Evolutionary conservation across 2,888 invertebrate species (phyloP).

Genomic region (Andrena bicolor): DNA sequence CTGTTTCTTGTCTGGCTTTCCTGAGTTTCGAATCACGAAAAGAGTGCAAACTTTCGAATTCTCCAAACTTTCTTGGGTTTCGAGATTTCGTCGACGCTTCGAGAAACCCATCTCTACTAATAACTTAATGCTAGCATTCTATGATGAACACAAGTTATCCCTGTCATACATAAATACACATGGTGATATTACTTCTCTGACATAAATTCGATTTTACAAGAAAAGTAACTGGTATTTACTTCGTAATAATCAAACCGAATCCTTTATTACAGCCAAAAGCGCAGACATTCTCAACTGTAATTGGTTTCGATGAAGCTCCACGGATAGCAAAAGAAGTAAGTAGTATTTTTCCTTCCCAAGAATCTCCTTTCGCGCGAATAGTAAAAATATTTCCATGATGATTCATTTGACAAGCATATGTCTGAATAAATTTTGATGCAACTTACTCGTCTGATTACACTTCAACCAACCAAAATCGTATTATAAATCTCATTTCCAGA

Average conservation of each 20-base stretch:
- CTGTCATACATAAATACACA: conserved; percentile 77
- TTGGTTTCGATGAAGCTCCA: background rate
- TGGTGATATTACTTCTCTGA: conserved; percentile 79
- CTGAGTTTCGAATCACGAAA: too few species aligned
- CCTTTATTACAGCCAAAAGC: conserved; percentile 16
- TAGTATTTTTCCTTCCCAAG: background rate
- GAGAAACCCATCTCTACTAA: background rate
- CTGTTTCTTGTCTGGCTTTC: too few species aligned
- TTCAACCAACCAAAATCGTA: background rate
- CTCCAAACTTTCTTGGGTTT: too few species aligned
- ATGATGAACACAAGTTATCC: conserved; percentile 81
- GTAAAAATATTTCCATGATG: conserved; percentile 70
- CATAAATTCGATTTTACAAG: conserved; percentile 3
- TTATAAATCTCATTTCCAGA: background rate
- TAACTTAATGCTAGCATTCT: background rate
- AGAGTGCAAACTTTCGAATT: too few species aligned
- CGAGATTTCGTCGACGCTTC: too few species aligned
- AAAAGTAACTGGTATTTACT: background rate
- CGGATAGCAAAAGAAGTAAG: background rate
- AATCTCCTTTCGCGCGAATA: background rate
- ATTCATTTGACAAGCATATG: conserved; percentile 81
- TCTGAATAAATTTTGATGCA: conserved; percentile 78
- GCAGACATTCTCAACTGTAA: too few species aligned
- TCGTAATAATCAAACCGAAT: background rate
- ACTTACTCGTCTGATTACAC: conserved; percentile 65